Percentiles rank a stretch among this genome's conserved stretches.
Evolutionary conservation across 1,140 invertebrate genomes (phyloP).

Genomic region (Linepithema humile): DNA sequence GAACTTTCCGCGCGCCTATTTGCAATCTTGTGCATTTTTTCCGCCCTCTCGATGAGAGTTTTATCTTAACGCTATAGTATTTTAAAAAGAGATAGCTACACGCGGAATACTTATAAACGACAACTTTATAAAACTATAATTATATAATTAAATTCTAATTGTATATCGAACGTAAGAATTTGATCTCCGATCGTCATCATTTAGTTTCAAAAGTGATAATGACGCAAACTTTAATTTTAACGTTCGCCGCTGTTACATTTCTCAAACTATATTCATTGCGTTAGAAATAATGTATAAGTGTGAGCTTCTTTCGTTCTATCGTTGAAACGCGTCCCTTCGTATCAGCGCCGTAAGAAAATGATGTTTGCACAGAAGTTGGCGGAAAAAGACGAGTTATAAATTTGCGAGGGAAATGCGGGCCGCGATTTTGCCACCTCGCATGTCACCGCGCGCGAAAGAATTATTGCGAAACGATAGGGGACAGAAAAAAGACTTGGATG

Average conservation of each 20-base stretch:
- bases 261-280: no score
- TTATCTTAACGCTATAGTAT: background rate
- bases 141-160: constrained; percentile 12
- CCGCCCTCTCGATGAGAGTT: background rate
- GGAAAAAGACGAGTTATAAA: constrained; percentile 17
- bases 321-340: no score
- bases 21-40: background rate
- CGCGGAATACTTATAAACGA: background rate
- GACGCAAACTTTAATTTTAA: background rate
- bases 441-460: constrained; percentile 27
- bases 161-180: background rate
- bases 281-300: no score
- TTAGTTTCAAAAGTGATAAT: background rate
- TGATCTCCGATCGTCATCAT: background rate
- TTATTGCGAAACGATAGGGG: constrained; percentile 59
- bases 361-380: no score
- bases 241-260: background rate
- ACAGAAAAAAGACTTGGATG: constrained; percentile 52
- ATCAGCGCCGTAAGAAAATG: no score
- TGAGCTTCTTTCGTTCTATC: no score
- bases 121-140: background rate
- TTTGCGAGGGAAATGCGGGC: constrained; percentile 4
- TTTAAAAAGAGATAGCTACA: background rate
- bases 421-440: constrained; percentile 17
- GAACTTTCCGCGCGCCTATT: constrained; percentile 11